phyloP scores from a whole-genome alignment of 2,797 vertebrate species.

The Numenius phaeopus region DNA sequence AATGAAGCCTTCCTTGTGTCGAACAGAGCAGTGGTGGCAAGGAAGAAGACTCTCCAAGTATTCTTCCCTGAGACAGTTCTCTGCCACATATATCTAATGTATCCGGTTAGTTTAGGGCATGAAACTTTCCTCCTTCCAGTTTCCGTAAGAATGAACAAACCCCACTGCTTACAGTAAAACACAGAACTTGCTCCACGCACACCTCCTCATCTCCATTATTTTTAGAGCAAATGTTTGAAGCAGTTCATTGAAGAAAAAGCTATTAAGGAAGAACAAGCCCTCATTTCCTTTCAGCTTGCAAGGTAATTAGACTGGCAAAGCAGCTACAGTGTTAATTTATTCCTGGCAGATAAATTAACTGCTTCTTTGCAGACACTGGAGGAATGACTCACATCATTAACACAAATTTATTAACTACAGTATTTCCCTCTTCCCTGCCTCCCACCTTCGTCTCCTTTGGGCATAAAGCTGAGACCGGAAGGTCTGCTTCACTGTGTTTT shows the following conservation, averaged over 20 bases:
- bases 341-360: slow-evolving; percentile 55
- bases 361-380: slow-evolving; percentile 30
- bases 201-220: background rate
- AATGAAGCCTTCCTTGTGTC: background rate
- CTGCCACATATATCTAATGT: background rate
- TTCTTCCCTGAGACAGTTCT: background rate
- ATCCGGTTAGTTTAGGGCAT: background rate
- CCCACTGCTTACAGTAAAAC: background rate
- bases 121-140: background rate
- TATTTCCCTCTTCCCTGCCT: background rate
- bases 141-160: background rate
- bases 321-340: slow-evolving; percentile 62
- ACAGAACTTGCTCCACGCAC: background rate
- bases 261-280: slow-evolving; percentile 31
- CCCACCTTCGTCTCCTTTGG: slow-evolving; percentile 28
- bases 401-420: slow-evolving; percentile 40
- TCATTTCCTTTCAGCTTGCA: slow-evolving; percentile 57
- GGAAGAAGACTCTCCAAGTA: background rate
- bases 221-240: slow-evolving; percentile 26
- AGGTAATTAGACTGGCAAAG: slow-evolving; percentile 62
- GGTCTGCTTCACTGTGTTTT: background rate
- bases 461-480: background rate
- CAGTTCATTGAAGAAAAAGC: slow-evolving; percentile 22
- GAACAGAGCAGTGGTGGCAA: background rate
- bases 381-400: slow-evolving; percentile 56